phyloP scores from a whole-genome alignment of 2,888 invertebrate species.

The Hecatera dysodea region DNA sequence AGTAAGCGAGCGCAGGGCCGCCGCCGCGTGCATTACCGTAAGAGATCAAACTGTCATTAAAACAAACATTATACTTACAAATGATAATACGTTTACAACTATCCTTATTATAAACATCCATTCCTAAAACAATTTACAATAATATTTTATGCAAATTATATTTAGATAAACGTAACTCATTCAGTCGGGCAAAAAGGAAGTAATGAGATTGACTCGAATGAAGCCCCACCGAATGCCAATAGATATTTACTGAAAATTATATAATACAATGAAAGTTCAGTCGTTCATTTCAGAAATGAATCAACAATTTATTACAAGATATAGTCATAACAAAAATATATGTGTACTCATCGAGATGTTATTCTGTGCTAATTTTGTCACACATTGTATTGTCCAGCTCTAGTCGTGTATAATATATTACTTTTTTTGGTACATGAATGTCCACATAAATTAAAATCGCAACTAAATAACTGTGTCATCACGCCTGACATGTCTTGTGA shows the following conservation, averaged over 20 bases:
- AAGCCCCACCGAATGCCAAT: conserved; percentile 62
- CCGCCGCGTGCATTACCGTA: conserved; percentile 82
- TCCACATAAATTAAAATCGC: conserved; percentile 81
- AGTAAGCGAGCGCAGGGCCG: conserved; percentile 64
- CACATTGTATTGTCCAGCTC: conserved; percentile 77
- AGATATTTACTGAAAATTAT: conserved; percentile 71
- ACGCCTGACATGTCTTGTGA: conserved; percentile 51
- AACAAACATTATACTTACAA: conserved; percentile 87
- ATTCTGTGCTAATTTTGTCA: conserved; percentile 69
- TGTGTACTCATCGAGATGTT: conserved; percentile 77
- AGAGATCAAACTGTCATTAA: conserved; percentile 90
- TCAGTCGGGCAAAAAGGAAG: conserved; percentile 68
- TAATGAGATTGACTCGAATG: conserved; percentile 67
- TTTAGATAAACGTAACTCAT: conserved; percentile 73
- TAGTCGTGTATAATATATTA: conserved; percentile 74
- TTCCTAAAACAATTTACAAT: conserved; percentile 89
- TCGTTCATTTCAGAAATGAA: conserved; percentile 83
- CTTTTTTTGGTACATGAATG: conserved; percentile 85
- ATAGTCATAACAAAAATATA: conserved; percentile 88
- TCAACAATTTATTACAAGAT: conserved; percentile 85
- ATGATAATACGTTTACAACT: conserved; percentile 88
- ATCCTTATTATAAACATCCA: conserved; percentile 87
- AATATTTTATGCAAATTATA: conserved; percentile 79
- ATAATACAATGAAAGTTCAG: conserved; percentile 82
- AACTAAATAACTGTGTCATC: conserved; percentile 80